Evolutionary conservation across 64 coral and sea anemone species (phyloP).

Genomic region (Pocillopora verrucosa): DNA sequence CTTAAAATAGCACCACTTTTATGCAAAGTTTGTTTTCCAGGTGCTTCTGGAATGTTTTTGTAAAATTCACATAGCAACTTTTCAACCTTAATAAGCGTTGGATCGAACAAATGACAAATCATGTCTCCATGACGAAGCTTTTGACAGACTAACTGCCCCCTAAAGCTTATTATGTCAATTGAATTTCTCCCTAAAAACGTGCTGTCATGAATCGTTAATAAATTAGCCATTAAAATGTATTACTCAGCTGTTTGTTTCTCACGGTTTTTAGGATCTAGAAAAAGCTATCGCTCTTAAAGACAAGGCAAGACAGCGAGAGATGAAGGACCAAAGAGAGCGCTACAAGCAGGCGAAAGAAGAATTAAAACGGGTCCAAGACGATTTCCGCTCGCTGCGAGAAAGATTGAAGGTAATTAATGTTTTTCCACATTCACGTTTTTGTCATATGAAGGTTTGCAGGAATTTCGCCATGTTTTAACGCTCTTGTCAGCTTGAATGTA

Average conservation of each 20-base stretch:
- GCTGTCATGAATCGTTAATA: background rate
- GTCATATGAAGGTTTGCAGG: background rate
- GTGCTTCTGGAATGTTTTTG: no score
- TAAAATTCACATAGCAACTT: no score
- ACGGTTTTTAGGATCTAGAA: conserved; percentile 75
- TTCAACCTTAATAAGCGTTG: no score
- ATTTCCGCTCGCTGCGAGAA: conserved; percentile 66
- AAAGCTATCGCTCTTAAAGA: conserved; percentile 78
- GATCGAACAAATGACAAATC: background rate
- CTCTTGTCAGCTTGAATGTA: background rate
- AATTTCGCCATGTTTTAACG: background rate
- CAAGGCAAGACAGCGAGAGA: conserved; percentile 73
- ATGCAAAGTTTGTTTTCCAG: no score
- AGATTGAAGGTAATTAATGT: conserved; percentile 67
- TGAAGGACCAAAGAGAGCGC: conserved; percentile 77
- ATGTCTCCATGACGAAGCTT: background rate
- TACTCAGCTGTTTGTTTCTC: background rate
- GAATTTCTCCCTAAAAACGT: background rate
- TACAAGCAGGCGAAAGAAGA: conserved; percentile 74
- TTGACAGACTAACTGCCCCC: background rate
- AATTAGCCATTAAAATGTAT: background rate
- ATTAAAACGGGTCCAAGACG: conserved; percentile 51
- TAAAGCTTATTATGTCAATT: background rate
- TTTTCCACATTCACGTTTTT: background rate
- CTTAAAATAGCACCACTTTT: no score